phyloP scores from a whole-genome alignment of 2,797 vertebrate genomes.

The Bovichtus diacanthus region DNA sequence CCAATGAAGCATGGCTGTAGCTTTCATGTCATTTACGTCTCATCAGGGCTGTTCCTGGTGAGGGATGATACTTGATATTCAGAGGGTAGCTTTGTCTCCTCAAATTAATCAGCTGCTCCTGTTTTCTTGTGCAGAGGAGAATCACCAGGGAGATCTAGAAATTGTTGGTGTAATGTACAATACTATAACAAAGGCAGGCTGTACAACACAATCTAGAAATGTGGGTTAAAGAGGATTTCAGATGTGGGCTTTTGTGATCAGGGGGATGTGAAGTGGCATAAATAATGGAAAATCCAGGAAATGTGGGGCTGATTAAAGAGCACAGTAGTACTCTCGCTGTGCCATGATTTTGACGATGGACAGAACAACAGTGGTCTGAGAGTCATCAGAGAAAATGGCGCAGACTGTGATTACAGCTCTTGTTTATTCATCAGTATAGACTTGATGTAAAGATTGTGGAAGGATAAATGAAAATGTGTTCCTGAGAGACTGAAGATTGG shows the following conservation, averaged over 20 bases:
- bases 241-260: conserved; percentile 55
- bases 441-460: conserved; percentile 36
- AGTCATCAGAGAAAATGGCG: conserved; percentile 34
- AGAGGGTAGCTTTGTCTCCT: conserved; percentile 76
- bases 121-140: conserved; percentile 63
- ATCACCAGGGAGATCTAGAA: conserved; percentile 71
- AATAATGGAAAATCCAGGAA: conserved; percentile 42
- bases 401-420: conserved; percentile 14
- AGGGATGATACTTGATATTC: conserved; percentile 81
- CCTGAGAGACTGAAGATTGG: conserved; percentile 2
- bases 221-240: conserved; percentile 51
- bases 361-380: conserved; percentile 24
- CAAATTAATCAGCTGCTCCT: conserved; percentile 79
- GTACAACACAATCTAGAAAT: conserved; percentile 59
- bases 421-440: conserved; percentile 25
- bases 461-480: conserved; percentile 5
- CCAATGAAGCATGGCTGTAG: conserved; percentile 58
- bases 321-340: background rate
- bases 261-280: conserved; percentile 42
- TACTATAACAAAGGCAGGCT: conserved; percentile 62
- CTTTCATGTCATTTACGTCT: conserved; percentile 77
- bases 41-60: conserved; percentile 68
- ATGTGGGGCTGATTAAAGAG: conserved; percentile 41
- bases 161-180: conserved; percentile 72
- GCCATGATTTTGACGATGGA: conserved; percentile 37